phyloP scores from a whole-genome alignment of 2,113 vertebrate genomes.

The Chionodraco myersi region DNA sequence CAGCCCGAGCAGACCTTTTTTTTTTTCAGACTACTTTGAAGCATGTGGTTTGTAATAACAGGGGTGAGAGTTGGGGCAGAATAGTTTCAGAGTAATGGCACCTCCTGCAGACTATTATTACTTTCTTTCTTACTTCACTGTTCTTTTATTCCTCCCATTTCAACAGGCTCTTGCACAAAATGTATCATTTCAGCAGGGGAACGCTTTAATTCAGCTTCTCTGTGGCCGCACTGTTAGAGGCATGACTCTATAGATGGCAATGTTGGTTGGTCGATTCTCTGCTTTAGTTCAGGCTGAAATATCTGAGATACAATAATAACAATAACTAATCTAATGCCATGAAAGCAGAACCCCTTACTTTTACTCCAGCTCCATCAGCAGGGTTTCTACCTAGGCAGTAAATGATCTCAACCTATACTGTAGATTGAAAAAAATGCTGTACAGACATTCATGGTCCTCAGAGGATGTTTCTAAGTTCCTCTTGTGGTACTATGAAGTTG shows the following conservation, averaged over 20 bases:
- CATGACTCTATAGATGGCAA: neutral
- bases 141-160: slow-evolving; percentile 1
- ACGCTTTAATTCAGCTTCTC: neutral
- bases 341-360: neutral
- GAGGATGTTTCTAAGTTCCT: no score
- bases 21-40: neutral
- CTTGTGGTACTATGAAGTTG: no score
- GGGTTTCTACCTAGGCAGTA: no score
- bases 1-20: no score
- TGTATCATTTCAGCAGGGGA: slow-evolving; percentile 1
- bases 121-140: slow-evolving; percentile 29
- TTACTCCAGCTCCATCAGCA: neutral
- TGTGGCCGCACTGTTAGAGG: neutral
- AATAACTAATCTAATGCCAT: neutral
- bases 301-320: neutral
- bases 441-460: no score
- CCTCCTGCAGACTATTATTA: slow-evolving; percentile 63
- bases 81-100: slow-evolving; percentile 41
- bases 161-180: neutral
- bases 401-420: no score
- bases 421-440: no score
- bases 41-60: neutral
- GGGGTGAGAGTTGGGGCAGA: neutral
- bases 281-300: neutral
- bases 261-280: neutral